Base-by-base conservation (phyloP, 37 sponge, comb jelly and placozoan genomes). In the Cliona cf. orientalis region DNA sequence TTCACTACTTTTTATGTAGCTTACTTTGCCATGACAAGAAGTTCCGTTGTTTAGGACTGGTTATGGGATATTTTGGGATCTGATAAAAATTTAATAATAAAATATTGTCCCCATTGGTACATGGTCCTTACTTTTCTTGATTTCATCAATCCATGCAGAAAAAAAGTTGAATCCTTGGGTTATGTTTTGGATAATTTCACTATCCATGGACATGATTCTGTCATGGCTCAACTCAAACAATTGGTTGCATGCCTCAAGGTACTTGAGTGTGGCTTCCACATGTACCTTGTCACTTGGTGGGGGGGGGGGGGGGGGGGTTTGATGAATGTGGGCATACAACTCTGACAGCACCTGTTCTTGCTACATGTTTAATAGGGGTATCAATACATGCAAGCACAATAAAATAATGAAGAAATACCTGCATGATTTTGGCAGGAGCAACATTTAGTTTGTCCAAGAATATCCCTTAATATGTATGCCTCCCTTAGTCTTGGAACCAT, bases 391-490 rank as follows among this genome's bases (percentile, higher is more conserved):
- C 55, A 49, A 19, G 55, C 17, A 49, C 55, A 17, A 29, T 11
- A 32, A 28, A 7, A n/a, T 49, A 46, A 73, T n/a, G n/a, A n/a
- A n/a, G n/a, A n/a, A n/a, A n/a, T 59, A 76, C 77, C 79, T 80
- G 81, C 81, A 80, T 80, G 11, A 80, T 33, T 49, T 80, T 80
- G 22, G 81, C 81, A 34, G 81, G 81, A 3, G 38, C 42, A 7
- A 80, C 81, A 49, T 80, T 80, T 3, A 80, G 41, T 66, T 64
- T n/a, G 69, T 79, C 80, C 80, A 79, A 17, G 69, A 7, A n/a
- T n/a, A 33, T 79, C 80, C 7, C 81, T 4, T 12, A 49, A 14
- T 26, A 80, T 29, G 39, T 80, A 38, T 3, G 38, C 6, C 29
- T 80, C 72, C 23, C 42, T 45, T 5, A 80, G 43, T 3, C 44